These are phyloP conservation scores for Psittacula derbiana DNA, from an alignment of 2,797 vertebrate species.

Conservation along the genomic window DNA sequence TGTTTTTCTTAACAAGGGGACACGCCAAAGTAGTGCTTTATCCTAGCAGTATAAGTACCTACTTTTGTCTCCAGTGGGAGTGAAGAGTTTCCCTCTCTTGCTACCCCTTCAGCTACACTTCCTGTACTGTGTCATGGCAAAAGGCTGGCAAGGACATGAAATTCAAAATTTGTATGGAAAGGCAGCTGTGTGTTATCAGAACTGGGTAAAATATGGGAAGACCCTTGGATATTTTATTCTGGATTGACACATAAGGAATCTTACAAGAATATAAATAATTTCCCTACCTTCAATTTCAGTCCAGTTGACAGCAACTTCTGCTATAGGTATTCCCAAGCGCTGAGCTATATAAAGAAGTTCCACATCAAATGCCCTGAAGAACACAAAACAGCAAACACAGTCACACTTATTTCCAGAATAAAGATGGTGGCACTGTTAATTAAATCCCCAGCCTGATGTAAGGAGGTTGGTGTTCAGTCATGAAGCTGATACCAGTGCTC, in stretches of 20 bases:
- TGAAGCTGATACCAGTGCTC: background rate
- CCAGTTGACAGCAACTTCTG: slow-evolving; percentile 97
- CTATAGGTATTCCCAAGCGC: slow-evolving; percentile 89
- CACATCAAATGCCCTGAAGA: slow-evolving; percentile 94
- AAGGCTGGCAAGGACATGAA: background rate
- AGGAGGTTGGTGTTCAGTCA: background rate
- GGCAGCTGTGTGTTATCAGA: background rate
- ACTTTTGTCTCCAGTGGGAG: background rate
- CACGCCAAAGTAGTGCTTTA: background rate
- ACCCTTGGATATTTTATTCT: background rate
- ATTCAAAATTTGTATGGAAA: background rate
- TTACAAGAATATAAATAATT: background rate
- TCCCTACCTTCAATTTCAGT: slow-evolving; percentile 95
- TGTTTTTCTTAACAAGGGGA: background rate
- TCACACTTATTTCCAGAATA: slow-evolving; percentile 13
- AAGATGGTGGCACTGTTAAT: slow-evolving; percentile 9
- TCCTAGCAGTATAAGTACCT: background rate
- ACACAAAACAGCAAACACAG: slow-evolving; percentile 45
- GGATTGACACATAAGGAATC: background rate
- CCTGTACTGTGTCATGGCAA: background rate
- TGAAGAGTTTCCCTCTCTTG: background rate
- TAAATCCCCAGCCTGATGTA: slow-evolving; percentile 10
- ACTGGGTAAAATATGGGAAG: background rate
- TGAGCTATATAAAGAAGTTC: slow-evolving; percentile 96
- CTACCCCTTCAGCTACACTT: background rate